Evolutionary conservation across 1,140 invertebrate species (phyloP).

Genomic region (Eumaeus atala): DNA sequence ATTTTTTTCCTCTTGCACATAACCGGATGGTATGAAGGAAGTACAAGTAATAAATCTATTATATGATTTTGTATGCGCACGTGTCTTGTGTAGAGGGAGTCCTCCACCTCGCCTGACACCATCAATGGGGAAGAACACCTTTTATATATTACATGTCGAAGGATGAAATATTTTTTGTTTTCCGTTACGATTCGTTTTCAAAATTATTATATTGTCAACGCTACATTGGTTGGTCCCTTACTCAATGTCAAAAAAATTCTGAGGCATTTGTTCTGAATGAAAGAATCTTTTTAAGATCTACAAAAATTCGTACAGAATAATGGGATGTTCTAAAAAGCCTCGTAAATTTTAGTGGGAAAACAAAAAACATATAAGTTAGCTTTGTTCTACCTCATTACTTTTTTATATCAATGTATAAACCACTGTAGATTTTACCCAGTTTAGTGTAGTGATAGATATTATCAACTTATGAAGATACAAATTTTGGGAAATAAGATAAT

Average conservation of each 20-base stretch:
- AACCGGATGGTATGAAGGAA: slow-evolving; percentile 62
- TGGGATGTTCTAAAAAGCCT: no score
- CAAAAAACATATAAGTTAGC: slow-evolving; percentile 5
- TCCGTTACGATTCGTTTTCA: neutral
- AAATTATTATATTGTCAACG: neutral
- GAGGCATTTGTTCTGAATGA: no score
- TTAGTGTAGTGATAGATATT: slow-evolving; percentile 32
- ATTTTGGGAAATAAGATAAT: neutral
- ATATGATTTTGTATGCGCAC: slow-evolving; percentile 62
- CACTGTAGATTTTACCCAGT: slow-evolving; percentile 23
- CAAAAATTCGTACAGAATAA: no score
- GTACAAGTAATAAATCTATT: slow-evolving; percentile 69
- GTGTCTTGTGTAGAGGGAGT: slow-evolving; percentile 65
- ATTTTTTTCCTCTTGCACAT: slow-evolving; percentile 64
- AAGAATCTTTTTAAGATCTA: no score
- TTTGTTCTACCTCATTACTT: slow-evolving; percentile 11
- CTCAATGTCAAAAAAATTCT: no score
- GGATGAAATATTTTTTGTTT: slow-evolving; percentile 2
- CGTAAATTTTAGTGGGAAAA: slow-evolving; percentile 1
- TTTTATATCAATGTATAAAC: slow-evolving; percentile 47
- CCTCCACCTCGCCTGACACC: slow-evolving; percentile 48
- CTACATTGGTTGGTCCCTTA: no score
- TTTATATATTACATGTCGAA: slow-evolving; percentile 3
- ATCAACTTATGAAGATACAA: slow-evolving; percentile 31
- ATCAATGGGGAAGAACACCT: slow-evolving; percentile 23